A percentile compares a stretch with the other conserved stretches of the same genome.
phyloP scores from a whole-genome alignment of 1,140 invertebrate species.

The Zaprionus vittiger region DNA sequence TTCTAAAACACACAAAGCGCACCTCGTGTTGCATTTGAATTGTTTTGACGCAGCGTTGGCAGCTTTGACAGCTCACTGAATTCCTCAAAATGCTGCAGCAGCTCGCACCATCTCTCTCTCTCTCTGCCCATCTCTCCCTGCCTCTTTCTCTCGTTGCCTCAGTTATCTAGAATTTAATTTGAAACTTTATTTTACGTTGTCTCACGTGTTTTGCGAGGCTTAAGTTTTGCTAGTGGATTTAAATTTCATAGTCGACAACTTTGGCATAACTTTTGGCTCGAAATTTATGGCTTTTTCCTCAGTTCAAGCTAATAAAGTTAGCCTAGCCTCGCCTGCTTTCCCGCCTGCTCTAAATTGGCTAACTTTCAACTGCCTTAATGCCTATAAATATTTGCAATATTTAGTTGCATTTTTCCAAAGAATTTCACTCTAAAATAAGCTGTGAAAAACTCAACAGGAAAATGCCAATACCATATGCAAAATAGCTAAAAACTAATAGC shows the following conservation, averaged over 20 bases:
- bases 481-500: not conserved
- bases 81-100: conserved; percentile 6
- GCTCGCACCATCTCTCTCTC: not conserved
- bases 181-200: not conserved
- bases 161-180: not conserved
- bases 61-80: conserved; percentile 43
- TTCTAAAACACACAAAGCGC: conserved; percentile 22
- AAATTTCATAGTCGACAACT: conserved; percentile 1
- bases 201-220: not conserved
- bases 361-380: not conserved
- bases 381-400: not conserved
- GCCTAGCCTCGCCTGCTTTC: not conserved
- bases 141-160: not conserved
- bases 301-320: not conserved
- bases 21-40: conserved; percentile 20
- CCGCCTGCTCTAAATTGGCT: not conserved
- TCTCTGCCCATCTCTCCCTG: not conserved
- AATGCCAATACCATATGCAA: not conserved
- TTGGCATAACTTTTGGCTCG: conserved; percentile 1
- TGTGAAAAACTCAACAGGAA: not conserved
- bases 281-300: conserved; percentile 4
- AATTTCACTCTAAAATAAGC: not conserved
- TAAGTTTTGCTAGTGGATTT: not conserved
- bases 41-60: conserved; percentile 46
- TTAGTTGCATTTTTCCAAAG: not conserved